A percentile compares a stretch with the other conserved stretches of the same genome.
phyloP scores from a whole-genome alignment of 1,140 invertebrate species.

The Drosophila biarmipes region DNA sequence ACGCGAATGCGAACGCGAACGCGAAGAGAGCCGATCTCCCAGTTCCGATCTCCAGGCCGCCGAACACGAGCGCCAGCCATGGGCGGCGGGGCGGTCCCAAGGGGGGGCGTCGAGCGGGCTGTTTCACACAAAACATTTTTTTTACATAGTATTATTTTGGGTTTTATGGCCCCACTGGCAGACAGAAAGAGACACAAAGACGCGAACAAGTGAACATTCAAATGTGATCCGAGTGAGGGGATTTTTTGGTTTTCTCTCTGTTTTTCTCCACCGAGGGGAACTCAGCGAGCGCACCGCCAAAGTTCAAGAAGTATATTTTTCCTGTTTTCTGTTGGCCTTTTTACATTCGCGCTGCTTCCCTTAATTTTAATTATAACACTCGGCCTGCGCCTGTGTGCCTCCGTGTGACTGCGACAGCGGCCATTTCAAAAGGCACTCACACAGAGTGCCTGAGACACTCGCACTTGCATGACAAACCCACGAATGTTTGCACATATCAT shows the following conservation, averaged over 20 bases:
- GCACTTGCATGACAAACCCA: conserved; percentile 19
- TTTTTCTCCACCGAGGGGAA: background rate
- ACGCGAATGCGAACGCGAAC: conserved; percentile 75
- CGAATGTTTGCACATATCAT: conserved; percentile 21
- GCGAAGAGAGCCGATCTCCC: conserved; percentile 65
- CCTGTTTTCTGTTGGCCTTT: conserved; percentile 35
- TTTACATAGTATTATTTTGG: conserved; percentile 82
- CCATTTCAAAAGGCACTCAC: conserved; percentile 47
- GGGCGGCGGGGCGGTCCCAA: conserved; percentile 1
- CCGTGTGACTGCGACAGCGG: conserved; percentile 27
- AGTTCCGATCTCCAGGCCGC: conserved; percentile 27
- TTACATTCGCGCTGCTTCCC: conserved; percentile 49
- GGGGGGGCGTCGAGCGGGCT: background rate
- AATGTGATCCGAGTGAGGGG: conserved; percentile 53
- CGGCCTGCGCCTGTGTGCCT: conserved; percentile 19
- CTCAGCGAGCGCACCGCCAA: conserved; percentile 57
- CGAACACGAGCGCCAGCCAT: conserved; percentile 14
- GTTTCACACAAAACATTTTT: conserved; percentile 71
- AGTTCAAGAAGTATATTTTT: conserved; percentile 52
- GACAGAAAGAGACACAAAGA: conserved; percentile 41
- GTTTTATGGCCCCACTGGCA: conserved; percentile 65
- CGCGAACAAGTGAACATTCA: conserved; percentile 72
- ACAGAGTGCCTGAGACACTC: background rate
- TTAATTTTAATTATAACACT: conserved; percentile 71
- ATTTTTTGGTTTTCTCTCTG: background rate